Percentiles rank a stretch among this genome's conserved stretches.
Evolutionary conservation across 1,140 invertebrate genomes (phyloP).

Genomic region (Manduca sexta): DNA sequence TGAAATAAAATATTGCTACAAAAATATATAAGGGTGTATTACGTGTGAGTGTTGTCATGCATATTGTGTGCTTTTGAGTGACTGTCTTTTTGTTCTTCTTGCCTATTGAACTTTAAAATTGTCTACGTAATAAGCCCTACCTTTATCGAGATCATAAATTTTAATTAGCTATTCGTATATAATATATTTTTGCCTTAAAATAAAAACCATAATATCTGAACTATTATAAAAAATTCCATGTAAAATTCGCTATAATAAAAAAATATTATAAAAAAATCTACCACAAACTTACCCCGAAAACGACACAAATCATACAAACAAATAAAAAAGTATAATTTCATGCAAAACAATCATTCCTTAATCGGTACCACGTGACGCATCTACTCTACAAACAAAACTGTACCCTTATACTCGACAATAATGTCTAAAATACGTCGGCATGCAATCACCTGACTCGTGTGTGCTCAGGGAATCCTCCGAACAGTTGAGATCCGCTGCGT

Average conservation of each 20-base stretch:
- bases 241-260: background rate
- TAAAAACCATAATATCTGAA: background rate
- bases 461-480: conserved; percentile 84
- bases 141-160: too few species aligned
- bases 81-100: too few species aligned
- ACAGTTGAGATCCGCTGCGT: conserved; percentile 83
- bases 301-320: background rate
- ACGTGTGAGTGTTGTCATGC: too few species aligned
- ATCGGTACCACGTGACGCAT: too few species aligned
- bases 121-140: too few species aligned
- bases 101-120: too few species aligned
- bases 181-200: too few species aligned
- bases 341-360: too few species aligned
- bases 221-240: conserved; percentile 9
- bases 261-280: conserved; percentile 12
- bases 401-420: conserved; percentile 28
- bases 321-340: conserved; percentile 3
- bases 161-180: too few species aligned
- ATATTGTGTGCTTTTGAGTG: too few species aligned
- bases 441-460: conserved; percentile 82
- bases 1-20: too few species aligned
- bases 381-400: conserved; percentile 42
- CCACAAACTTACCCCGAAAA: conserved; percentile 5
- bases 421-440: conserved; percentile 33
- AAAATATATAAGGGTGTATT: too few species aligned